Base-by-base conservation (phyloP, 1,140 invertebrate genomes). In the Drosophila pseudoananassae region DNA sequence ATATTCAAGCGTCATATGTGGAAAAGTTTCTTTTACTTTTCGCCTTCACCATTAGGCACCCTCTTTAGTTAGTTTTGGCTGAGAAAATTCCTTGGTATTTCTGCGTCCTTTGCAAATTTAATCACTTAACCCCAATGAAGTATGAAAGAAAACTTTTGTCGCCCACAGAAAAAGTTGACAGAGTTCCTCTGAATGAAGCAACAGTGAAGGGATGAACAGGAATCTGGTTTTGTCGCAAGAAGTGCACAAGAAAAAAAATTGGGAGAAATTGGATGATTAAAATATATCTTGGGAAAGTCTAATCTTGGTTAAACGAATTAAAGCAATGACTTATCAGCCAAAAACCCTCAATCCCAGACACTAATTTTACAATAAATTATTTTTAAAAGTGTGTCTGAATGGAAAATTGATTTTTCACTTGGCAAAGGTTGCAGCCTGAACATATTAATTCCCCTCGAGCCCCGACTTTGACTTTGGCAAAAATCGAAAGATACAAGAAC, bases 81-180 rank as follows among this genome's bases (percentile, higher is more conserved):
- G 14, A 6, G 61, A 46, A 69, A 33, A 54, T 63, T 53, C 56
- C 43, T 58, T 14, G 43, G 51, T 58, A 61, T 58, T 60, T 56
- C 46, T 76, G 59, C 64, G 63, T 81, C 58, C 55, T 70, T 78
- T 84, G 81, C 81, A 85, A 84, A 84, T 84, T 84, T 84, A 84
- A 84, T 84, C 81, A 84, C 81, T 84, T 84, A 84, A 84, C 81
- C 81, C 81, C 81, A 84, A 84, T 83, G 81, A 84, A 84, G 80
- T 72, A 83, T 76, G 73, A 76, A 69, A 81, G 64, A 14, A 82
- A 82, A 83, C 38, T 84, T 83, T 83, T 78, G 43, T 31, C 46
- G 43, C 69, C 60, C 51, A 57, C 51, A 51, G 57, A 53, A 70
- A 82, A 82, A 83, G 69, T 83, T 82, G 63, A 70, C 58, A 57